Evolutionary conservation across 2,888 invertebrate species (phyloP), one percentile per base, ranked within the genome.

Genomic region (Drosophila rubida): DNA sequence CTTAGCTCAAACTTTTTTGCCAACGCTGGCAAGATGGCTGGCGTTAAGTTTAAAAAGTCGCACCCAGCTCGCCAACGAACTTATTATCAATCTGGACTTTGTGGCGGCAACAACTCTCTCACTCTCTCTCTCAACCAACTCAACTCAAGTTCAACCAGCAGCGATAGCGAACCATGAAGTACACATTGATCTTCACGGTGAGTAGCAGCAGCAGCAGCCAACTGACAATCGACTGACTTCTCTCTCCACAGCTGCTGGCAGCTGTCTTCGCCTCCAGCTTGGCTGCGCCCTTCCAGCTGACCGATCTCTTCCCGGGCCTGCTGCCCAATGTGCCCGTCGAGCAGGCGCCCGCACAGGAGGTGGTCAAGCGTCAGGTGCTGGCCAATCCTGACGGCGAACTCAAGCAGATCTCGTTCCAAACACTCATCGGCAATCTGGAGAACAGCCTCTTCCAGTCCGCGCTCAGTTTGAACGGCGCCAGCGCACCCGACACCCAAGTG

Each of bases 341-440:
- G 4, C 57, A 58, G 39, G 68, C 77, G 4, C 9, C 63, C 7
- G 50, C 54, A 2, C 69, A 71, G 69, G 74, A 83, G 48, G 66
- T 83, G 50, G 80, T 88, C 11, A 90, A 90, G 55, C 89, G 90
- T 7, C 78, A 81, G 9, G 78, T 81, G 45, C 50, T 66, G 11
- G 62, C 67, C 37, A 88, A 87, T 68, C 14, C 72, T 1, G 87
- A 89, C 50, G 71, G 73, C 2, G 61, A 78, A 42, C 61, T 90
- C 4, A 86, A 89, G 54, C 89, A 88, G 58, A 70, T 91, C 30
- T 89, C 90, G 0, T 77, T 91, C n/a, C 78, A 88, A 2, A 73
- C 89, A 1, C 59, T 91, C 2, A 89, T 91, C 35, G 87, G 88
- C 2, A 82, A 90, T 50, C 73, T 91, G 42, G 91, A 91, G 75